phyloP scores from a whole-genome alignment of 2,888 invertebrate genomes.

The Ophion obscuratus region DNA sequence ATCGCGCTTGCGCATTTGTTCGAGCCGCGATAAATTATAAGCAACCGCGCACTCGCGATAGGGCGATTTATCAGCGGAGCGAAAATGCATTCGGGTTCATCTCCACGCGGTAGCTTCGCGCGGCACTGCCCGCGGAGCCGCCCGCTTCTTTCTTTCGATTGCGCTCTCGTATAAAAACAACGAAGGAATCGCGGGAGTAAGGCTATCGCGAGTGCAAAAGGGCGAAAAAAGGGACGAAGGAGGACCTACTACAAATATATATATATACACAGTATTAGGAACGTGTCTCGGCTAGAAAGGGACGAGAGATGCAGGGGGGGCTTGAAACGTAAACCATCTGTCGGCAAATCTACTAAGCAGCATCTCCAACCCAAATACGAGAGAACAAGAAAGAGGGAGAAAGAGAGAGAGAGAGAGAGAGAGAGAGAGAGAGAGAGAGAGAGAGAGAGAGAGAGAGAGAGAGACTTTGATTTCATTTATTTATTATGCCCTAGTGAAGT shows the following conservation, averaged over 20 bases:
- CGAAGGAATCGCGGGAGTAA: slow-evolving; percentile 23
- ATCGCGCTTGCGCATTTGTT: slow-evolving; percentile 43
- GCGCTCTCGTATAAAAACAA: slow-evolving; percentile 21
- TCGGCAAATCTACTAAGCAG: slow-evolving; percentile 75
- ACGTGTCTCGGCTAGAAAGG: slow-evolving; percentile 32
- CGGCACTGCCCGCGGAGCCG: not conserved
- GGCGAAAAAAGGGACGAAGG: slow-evolving; percentile 37
- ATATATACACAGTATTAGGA: slow-evolving; percentile 5
- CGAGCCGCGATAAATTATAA: slow-evolving; percentile 56
- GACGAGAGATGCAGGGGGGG: not conserved
- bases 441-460: not conserved
- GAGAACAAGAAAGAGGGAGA: too few species aligned
- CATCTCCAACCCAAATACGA: slow-evolving; percentile 73
- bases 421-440: not conserved
- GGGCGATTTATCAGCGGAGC: slow-evolving; percentile 43
- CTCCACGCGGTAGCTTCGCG: not conserved
- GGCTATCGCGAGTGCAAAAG: slow-evolving; percentile 17
- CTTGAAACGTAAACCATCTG: slow-evolving; percentile 76
- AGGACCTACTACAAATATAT: slow-evolving; percentile 24
- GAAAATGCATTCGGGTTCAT: slow-evolving; percentile 55
- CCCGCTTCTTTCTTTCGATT: slow-evolving; percentile 49
- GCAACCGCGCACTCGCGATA: slow-evolving; percentile 19
- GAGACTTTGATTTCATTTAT: not conserved
- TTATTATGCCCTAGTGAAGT: too few species aligned
- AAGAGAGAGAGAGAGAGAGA: slow-evolving; percentile 40